phyloP scores from a whole-genome alignment of 2,113 vertebrate species.

The Oxyruncus cristatus region DNA sequence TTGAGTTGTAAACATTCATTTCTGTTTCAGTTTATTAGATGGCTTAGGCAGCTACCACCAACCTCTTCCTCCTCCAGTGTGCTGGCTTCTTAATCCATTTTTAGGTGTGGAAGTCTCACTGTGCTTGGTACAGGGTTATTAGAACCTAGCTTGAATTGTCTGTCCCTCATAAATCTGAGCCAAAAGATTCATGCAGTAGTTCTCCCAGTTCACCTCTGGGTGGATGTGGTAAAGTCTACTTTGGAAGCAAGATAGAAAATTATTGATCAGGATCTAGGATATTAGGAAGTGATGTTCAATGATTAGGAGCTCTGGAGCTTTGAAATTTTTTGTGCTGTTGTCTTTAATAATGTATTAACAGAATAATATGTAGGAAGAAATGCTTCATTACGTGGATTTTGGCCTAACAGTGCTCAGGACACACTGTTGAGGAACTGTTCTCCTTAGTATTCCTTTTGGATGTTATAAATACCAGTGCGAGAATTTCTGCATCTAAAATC shows the following conservation, averaged over 20 bases:
- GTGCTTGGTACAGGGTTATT: background rate
- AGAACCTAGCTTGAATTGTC: background rate
- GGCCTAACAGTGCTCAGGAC: background rate
- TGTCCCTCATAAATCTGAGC: background rate
- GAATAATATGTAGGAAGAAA: constrained; percentile 1
- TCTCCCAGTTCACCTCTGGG: background rate
- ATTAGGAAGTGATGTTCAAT: background rate
- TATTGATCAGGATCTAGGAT: background rate
- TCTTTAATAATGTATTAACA: constrained; percentile 2
- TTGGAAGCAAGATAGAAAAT: background rate
- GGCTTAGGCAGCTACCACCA: background rate
- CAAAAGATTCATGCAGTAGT: background rate
- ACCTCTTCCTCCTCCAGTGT: background rate
- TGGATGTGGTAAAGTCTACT: background rate
- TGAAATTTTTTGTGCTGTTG: background rate
- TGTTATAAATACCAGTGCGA: background rate
- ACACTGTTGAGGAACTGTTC: background rate
- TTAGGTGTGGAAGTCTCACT: background rate
- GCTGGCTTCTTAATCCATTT: background rate
- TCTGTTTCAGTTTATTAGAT: background rate
- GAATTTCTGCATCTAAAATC: background rate
- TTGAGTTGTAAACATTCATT: background rate
- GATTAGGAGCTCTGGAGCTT: background rate
- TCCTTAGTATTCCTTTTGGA: background rate
- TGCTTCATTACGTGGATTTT: background rate